Percentiles rank a stretch among this genome's conserved stretches.
phyloP scores from a whole-genome alignment of 2,888 invertebrate genomes.

The Volucella inflata region DNA sequence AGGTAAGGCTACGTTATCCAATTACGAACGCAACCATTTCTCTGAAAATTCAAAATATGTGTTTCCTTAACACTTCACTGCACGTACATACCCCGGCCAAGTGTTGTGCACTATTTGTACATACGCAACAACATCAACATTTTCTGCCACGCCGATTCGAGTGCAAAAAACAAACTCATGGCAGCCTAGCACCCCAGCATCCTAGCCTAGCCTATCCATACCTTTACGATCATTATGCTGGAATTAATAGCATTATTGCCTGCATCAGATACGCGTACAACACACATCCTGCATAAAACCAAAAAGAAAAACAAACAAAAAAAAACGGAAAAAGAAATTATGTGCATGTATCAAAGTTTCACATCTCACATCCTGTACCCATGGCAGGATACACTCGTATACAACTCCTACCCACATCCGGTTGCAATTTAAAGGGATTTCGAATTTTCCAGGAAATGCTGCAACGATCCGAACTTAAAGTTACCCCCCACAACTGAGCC shows the following conservation, averaged over 20 bases:
- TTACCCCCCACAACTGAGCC: constrained; percentile 36
- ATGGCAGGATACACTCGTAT: not conserved
- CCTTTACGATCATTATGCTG: constrained; percentile 20
- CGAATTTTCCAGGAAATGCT: constrained; percentile 11
- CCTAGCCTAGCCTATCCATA: not conserved
- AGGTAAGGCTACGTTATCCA: constrained; percentile 27
- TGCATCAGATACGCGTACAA: not conserved
- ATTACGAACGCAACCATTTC: constrained; percentile 39
- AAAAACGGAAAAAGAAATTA: not conserved
- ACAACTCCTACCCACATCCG: not conserved
- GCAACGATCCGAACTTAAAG: constrained; percentile 16
- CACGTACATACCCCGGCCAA: not conserved
- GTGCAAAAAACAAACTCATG: not conserved
- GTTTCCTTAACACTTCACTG: constrained; percentile 10
- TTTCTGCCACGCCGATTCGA: not conserved
- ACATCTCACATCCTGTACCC: not conserved
- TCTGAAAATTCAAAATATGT: constrained; percentile 35
- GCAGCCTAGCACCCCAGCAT: not conserved
- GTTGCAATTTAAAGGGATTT: constrained; percentile 19
- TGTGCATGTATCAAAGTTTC: not conserved
- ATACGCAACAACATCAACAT: not conserved
- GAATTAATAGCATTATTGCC: constrained; percentile 51
- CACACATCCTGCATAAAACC: not conserved
- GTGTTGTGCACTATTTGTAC: not conserved
- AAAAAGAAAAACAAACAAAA: no score